Base-by-base conservation (phyloP, 2,797 vertebrate genomes). In the Muscicapa comitata region DNA sequence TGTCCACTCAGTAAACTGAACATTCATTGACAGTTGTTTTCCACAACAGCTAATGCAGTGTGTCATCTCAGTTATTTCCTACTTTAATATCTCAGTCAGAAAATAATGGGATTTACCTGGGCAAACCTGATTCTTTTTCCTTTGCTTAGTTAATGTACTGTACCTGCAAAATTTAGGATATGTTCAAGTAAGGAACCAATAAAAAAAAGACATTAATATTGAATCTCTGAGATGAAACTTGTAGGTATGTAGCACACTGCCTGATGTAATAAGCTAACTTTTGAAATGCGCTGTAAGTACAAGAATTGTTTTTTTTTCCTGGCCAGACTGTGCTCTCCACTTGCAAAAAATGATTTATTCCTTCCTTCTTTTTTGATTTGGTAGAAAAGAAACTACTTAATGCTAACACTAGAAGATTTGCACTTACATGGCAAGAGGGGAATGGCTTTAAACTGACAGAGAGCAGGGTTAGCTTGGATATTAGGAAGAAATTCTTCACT, bases 41-140 rank as follows among this genome's bases (percentile, higher is more conserved):
- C 66, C 79, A 38, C 86, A 91, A 93, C 90, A 80, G 78, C 62
- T 95, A 85, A 78, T 93, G 43, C 12, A 72, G 7, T 87, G 24
- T 21, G 2, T 96, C 90, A 33, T 75, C 71, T 74, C 58, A 84
- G 71, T 96, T 88, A 89, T 95, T 97, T 97, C 86, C 91, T 93
- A 43, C 37, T 92, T 88, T 87, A 91, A 51, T 92, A 94, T 89
- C 94, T 97, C 87, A 96, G 86, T 81, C 74, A 89, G 93, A 92
- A 95, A 63, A 77, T 53, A 91, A 92, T 88, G 81, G 62, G 33
- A 67, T 93, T 90, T 93, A 85, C 70, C 48, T 86, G 65, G 92
- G 42, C 65, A 95, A 96, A 89, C 63, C 14, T 61, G 51, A 43
- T 82, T 82, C 31, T 53, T 89, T 93, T 95, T 93, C 48, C 55